phyloP scores from a whole-genome alignment of 1,140 invertebrate species.

The Lordiphosa clarofinis region DNA sequence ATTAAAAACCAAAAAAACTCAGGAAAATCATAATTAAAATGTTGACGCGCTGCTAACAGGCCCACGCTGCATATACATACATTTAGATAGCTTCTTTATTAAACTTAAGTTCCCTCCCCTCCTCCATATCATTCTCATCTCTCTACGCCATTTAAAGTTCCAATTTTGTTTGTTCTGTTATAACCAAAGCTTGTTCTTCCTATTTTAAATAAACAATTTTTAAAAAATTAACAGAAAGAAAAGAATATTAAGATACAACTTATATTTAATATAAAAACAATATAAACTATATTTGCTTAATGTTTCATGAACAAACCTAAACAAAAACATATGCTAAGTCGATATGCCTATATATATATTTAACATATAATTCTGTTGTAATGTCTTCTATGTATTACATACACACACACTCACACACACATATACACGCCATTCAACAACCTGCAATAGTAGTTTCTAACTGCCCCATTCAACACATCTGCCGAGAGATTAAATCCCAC shows the following conservation, averaged over 20 bases:
- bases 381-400: slow-evolving; percentile 22
- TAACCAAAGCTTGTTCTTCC: slow-evolving; percentile 77
- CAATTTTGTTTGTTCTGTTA: slow-evolving; percentile 41
- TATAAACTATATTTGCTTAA: slow-evolving; percentile 30
- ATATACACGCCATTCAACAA: slow-evolving; percentile 19
- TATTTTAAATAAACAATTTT: slow-evolving; percentile 56
- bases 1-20: slow-evolving; percentile 46
- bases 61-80: slow-evolving; percentile 1
- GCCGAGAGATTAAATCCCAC: slow-evolving; percentile 55
- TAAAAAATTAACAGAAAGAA: slow-evolving; percentile 41
- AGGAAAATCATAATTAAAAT: slow-evolving; percentile 62
- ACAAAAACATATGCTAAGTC: slow-evolving; percentile 4
- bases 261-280: slow-evolving; percentile 26
- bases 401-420: slow-evolving; percentile 5
- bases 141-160: slow-evolving; percentile 1
- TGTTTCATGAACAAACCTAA: slow-evolving; percentile 58
- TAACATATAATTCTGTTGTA: too few species aligned
- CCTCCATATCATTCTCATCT: not conserved
- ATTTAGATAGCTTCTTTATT: too few species aligned
- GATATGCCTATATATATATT: too few species aligned
- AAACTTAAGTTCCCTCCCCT: slow-evolving; percentile 20
- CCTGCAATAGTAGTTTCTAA: slow-evolving; percentile 64
- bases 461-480: slow-evolving; percentile 16
- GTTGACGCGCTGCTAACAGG: slow-evolving; percentile 45
- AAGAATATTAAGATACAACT: slow-evolving; percentile 2